phyloP scores from a whole-genome alignment of 1,140 invertebrate genomes.

The Meteorus sp. region DNA sequence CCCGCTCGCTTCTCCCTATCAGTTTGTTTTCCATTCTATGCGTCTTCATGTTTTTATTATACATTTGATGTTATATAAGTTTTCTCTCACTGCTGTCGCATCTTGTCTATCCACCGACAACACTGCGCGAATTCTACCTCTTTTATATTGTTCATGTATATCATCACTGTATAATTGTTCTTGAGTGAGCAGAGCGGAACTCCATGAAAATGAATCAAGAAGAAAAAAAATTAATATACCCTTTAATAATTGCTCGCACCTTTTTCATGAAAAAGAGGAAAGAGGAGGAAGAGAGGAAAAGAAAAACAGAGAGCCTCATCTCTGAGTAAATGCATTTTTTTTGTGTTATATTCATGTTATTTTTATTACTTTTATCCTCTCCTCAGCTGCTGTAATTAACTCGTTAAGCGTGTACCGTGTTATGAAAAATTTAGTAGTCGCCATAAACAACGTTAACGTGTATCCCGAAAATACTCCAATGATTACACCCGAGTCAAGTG shows the following conservation, averaged over 20 bases:
- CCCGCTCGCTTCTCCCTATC: conserved; percentile 7
- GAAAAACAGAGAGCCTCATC: background rate
- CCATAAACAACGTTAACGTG: too few species aligned
- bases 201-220: background rate
- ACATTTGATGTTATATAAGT: too few species aligned
- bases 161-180: background rate
- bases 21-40: conserved; percentile 18
- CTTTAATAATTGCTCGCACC: background rate
- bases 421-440: too few species aligned
- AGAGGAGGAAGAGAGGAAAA: background rate
- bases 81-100: background rate
- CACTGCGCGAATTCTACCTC: too few species aligned
- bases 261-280: background rate
- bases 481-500: too few species aligned
- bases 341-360: too few species aligned
- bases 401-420: too few species aligned
- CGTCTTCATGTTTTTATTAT: conserved; percentile 4
- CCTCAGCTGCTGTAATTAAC: too few species aligned
- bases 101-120: background rate
- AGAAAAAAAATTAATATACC: background rate
- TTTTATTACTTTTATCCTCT: too few species aligned
- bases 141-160: too few species aligned
- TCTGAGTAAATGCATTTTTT: too few species aligned
- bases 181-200: background rate
- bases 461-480: too few species aligned